Conservation (phyloP, 2,888 invertebrate species). For the Caenorhabditis zanzibari region DNA sequence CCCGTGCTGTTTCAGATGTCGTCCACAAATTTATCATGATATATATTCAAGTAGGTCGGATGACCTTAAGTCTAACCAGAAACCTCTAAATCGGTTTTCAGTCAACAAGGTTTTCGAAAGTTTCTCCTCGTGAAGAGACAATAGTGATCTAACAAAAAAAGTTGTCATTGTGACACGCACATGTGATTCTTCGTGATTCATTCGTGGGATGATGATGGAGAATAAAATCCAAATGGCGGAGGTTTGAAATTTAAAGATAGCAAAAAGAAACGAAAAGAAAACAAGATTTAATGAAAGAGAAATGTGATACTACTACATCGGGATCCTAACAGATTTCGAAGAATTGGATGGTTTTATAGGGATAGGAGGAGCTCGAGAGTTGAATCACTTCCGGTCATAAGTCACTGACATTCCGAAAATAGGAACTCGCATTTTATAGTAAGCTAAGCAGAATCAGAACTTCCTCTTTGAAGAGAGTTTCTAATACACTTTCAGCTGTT, state of each 20-base stretch:
- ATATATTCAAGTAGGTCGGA: constrained; percentile 3
- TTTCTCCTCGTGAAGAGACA: background rate
- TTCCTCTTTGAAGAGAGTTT: background rate
- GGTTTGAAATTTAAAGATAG: background rate
- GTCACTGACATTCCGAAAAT: background rate
- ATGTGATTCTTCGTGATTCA: background rate
- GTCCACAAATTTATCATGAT: background rate
- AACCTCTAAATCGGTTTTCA: background rate
- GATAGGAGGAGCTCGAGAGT: background rate
- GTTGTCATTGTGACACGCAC: background rate
- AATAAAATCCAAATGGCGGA: constrained; percentile 4
- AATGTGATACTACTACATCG: constrained; percentile 1
- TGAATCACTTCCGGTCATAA: background rate
- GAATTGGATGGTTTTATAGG: background rate
- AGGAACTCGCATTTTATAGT: constrained; percentile 3
- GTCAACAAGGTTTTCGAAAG: background rate
- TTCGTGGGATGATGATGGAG: background rate
- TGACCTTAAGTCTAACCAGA: background rate
- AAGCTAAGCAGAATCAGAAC: background rate
- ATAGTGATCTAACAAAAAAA: constrained; percentile 2
- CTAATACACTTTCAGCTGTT: constrained; percentile 6
- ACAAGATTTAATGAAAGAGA: background rate
- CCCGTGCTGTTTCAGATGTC: background rate
- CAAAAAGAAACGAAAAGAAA: background rate
- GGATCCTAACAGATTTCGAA: background rate